Base-by-base conservation (phyloP, 2,888 invertebrate species). In the Taenaris catops region DNA sequence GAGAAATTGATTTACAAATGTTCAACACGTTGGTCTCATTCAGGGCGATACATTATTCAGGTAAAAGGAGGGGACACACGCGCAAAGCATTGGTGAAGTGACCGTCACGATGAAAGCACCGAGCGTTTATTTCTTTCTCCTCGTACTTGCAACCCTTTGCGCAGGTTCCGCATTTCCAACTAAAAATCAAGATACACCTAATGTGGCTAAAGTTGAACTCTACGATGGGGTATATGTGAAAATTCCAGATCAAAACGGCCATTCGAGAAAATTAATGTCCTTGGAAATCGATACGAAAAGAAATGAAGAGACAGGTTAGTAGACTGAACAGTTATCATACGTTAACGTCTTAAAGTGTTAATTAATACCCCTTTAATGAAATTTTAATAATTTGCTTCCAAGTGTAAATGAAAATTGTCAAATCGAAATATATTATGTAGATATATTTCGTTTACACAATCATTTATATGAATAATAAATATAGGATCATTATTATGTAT, bases 101-200 rank as follows among this genome's bases (percentile, higher is more conserved):
- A 51, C 55, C 61, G 67, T 62, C 75, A 72, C 50, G 58, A 78
- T 78, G 78, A 52, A 58, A 64, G 66, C 62, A 60, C 59, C 60
- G 52, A 51, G 49, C 49, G 56, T 50, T 52, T 51, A 48, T 34
- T 23, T 44, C 16, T 25, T 38, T 31, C 34, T 39, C 16, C 14
- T 49, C n/a, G 14, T 39, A 34, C 12, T 45, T 31, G 21, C 21
- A 20, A 26, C 45, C 63, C 39, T 59, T 44, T 53, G 42, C 59
- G 17, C 10, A 53, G 44, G 54, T 49, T 49, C 38, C 61, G 7
- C 19, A 5, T 16, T 8, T 18, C 44, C 35, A 36, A 18, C 12
- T 4, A 37, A 26, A 5, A n/a, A 8, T 0, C 29, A 32, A 9
- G 25, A 43, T 5, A 9, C 4, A 4, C 24, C 36, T 2, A 19